phyloP scores from a whole-genome alignment of 2,888 invertebrate species.

The Dione juno region DNA sequence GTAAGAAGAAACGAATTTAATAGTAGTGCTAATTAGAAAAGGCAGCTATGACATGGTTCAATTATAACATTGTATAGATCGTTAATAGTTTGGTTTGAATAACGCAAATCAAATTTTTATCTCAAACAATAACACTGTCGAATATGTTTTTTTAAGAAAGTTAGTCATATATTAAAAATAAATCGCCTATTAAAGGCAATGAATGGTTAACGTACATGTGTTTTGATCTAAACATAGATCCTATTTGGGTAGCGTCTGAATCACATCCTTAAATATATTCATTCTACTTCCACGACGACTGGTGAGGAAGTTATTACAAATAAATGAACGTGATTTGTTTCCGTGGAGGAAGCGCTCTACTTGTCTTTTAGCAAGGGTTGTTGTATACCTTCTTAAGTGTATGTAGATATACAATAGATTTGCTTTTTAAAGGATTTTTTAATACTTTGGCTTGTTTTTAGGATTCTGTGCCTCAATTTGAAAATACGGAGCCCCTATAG shows the following conservation, averaged over 20 bases:
- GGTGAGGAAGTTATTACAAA: conserved; percentile 16
- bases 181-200: conserved; percentile 40
- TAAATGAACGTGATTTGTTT: conserved; percentile 8
- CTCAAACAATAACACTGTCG: background rate
- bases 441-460: too few species aligned
- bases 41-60: too few species aligned
- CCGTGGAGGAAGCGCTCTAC: background rate
- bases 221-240: conserved; percentile 32
- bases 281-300: conserved; percentile 15
- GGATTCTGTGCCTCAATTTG: too few species aligned
- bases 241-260: conserved; percentile 35
- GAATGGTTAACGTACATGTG: conserved; percentile 33
- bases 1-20: too few species aligned
- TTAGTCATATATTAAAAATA: conserved; percentile 34
- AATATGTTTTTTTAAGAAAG: conserved; percentile 12
- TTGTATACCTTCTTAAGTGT: too few species aligned
- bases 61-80: background rate
- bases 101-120: background rate
- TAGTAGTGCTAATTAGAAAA: too few species aligned
- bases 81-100: background rate
- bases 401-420: too few species aligned
- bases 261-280: conserved; percentile 39
- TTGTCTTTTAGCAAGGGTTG: background rate
- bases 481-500: too few species aligned
- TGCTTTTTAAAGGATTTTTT: too few species aligned